phyloP scores from a whole-genome alignment of 2,113 vertebrate species.

The Bufo bufo region DNA sequence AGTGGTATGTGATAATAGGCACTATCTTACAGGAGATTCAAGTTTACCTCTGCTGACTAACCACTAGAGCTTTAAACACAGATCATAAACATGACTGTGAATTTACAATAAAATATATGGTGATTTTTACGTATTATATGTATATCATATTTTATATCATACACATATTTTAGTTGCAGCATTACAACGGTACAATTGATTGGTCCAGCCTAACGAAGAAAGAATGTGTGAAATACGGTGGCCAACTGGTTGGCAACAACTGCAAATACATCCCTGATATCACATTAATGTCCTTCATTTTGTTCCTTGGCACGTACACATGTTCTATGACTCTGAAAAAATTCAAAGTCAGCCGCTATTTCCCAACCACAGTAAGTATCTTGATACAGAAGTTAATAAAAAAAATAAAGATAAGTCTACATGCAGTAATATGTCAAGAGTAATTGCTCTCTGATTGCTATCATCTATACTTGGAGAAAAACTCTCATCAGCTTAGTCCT shows the following conservation, averaged over 20 bases:
- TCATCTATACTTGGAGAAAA: not conserved
- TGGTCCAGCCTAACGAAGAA: constrained; percentile 85
- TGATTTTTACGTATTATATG: not conserved
- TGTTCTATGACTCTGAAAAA: constrained; percentile 97
- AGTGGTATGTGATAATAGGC: too few relatives aligned
- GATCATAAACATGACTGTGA: too few relatives aligned
- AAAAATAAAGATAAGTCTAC: not conserved
- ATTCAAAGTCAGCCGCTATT: constrained; percentile 95
- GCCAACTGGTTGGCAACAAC: constrained; percentile 82
- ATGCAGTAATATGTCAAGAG: not conserved
- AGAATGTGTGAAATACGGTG: constrained; percentile 86
- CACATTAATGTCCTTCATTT: constrained; percentile 95
- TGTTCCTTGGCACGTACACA: constrained; percentile 97
- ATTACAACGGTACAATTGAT: constrained; percentile 73
- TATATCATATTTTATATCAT: not conserved
- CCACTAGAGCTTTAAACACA: too few relatives aligned
- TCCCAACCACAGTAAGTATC: constrained; percentile 91
- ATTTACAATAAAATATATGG: not conserved
- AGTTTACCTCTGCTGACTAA: too few relatives aligned
- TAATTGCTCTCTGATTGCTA: not conserved
- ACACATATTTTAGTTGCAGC: constrained; percentile 60
- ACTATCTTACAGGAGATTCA: too few relatives aligned
- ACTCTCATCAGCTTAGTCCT: not conserved
- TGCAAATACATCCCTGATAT: constrained; percentile 91
- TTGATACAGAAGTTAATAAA: not conserved